A percentile compares a stretch with the other conserved stretches of the same genome.
phyloP scores from a whole-genome alignment of 1,140 invertebrate genomes.

The Tetramorium alpestre region DNA sequence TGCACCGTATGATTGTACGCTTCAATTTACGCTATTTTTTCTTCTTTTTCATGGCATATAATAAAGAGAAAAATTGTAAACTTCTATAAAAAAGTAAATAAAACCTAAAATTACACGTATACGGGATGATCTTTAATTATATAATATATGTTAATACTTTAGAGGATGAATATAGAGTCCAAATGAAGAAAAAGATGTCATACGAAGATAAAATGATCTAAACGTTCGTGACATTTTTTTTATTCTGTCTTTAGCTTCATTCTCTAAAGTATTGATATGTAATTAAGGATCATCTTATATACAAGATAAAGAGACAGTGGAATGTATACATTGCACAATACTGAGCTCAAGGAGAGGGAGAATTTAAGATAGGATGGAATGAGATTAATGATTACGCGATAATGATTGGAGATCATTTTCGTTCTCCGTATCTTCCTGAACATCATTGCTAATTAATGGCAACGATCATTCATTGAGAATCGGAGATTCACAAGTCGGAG shows the following conservation, averaged over 20 bases:
- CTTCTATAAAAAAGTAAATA: conserved; percentile 50
- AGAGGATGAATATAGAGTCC: background rate
- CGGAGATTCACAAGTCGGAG: conserved; percentile 44
- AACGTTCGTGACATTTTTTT: conserved; percentile 1
- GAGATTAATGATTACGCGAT: conserved; percentile 63
- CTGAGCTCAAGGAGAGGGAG: conserved; percentile 66
- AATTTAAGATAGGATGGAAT: conserved; percentile 64
- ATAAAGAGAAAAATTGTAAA: conserved; percentile 70
- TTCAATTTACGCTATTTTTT: conserved; percentile 58
- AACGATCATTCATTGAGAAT: conserved; percentile 6
- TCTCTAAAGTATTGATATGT: background rate
- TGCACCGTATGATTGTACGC: conserved; percentile 63
- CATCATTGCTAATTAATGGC: background rate
- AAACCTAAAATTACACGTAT: conserved; percentile 54
- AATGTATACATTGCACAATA: conserved; percentile 85
- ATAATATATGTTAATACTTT: background rate
- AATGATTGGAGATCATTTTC: conserved; percentile 80
- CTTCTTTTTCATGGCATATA: conserved; percentile 69
- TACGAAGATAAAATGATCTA: background rate
- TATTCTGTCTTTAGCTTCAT: background rate
- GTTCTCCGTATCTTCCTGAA: conserved; percentile 32
- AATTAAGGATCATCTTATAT: conserved; percentile 6
- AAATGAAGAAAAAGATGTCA: background rate
- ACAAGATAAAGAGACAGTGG: conserved; percentile 72
- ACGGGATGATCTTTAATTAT: conserved; percentile 8